A percentile compares a stretch with the other conserved stretches of the same genome.
phyloP scores from a whole-genome alignment of 2,888 invertebrate species.

The Dioctria rufipes region DNA sequence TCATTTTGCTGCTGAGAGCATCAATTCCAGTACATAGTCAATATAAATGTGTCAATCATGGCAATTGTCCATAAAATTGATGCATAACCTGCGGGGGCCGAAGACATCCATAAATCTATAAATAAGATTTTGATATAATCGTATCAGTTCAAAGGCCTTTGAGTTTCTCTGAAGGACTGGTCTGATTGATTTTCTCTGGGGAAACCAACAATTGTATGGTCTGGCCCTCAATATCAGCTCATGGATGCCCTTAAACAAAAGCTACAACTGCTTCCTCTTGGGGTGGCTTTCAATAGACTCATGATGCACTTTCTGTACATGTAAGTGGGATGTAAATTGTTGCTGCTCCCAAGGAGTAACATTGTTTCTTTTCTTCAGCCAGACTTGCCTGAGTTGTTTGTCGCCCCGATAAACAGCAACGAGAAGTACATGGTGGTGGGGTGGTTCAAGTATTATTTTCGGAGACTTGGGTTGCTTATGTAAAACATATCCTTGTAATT shows the following conservation, averaged over 20 bases:
- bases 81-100: background rate
- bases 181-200: background rate
- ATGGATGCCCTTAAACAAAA: background rate
- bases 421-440: constrained; percentile 5
- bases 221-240: background rate
- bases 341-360: background rate
- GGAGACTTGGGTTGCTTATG: background rate
- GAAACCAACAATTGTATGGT: background rate
- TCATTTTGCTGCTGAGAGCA: constrained; percentile 1
- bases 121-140: background rate
- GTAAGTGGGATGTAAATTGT: background rate
- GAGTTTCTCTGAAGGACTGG: background rate
- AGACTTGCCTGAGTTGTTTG: constrained; percentile 19
- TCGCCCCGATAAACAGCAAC: constrained; percentile 6
- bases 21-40: no score
- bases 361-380: background rate
- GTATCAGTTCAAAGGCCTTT: background rate
- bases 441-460: background rate
- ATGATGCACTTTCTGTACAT: background rate
- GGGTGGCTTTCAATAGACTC: background rate
- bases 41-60: constrained; percentile 31
- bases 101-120: background rate
- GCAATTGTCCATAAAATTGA: constrained; percentile 26
- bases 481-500: constrained; percentile 16
- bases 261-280: background rate